phyloP scores from a whole-genome alignment of 2,113 vertebrate genomes.

The Gymnorhina tibicen region DNA sequence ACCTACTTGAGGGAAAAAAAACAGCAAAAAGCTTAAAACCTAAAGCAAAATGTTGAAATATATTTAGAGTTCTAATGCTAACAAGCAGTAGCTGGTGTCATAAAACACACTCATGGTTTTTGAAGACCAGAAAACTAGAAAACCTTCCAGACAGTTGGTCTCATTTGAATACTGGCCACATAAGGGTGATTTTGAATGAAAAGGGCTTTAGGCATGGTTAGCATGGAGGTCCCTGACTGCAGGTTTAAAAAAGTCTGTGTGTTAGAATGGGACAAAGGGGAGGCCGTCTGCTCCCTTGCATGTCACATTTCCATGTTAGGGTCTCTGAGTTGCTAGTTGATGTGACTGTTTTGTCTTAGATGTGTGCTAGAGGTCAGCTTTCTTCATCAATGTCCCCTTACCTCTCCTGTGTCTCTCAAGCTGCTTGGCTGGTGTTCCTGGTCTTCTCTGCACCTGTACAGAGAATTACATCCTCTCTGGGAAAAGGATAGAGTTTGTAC shows the following conservation, averaged over 20 bases:
- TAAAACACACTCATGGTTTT: not conserved
- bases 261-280: not conserved
- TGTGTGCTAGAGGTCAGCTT: not conserved
- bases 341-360: not conserved
- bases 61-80: not conserved
- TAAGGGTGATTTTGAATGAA: not conserved
- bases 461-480: not conserved
- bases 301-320: not conserved
- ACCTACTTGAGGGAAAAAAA: fast-evolving
- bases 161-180: not conserved
- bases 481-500: not conserved
- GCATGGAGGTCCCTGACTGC: not conserved
- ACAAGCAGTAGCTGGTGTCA: not conserved
- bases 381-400: not conserved
- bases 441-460: not conserved
- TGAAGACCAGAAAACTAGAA: not conserved
- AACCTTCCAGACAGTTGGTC: not conserved
- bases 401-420: not conserved
- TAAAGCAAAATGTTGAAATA: not conserved
- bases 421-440: not conserved
- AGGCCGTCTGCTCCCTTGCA: not conserved
- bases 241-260: not conserved
- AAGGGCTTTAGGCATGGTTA: not conserved
- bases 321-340: not conserved
- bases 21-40: not conserved